A percentile compares a stretch with the other conserved stretches of the same genome.
Evolutionary conservation across 2,113 vertebrate species (phyloP).

Genomic region (Greenwoodochromis staneri): DNA sequence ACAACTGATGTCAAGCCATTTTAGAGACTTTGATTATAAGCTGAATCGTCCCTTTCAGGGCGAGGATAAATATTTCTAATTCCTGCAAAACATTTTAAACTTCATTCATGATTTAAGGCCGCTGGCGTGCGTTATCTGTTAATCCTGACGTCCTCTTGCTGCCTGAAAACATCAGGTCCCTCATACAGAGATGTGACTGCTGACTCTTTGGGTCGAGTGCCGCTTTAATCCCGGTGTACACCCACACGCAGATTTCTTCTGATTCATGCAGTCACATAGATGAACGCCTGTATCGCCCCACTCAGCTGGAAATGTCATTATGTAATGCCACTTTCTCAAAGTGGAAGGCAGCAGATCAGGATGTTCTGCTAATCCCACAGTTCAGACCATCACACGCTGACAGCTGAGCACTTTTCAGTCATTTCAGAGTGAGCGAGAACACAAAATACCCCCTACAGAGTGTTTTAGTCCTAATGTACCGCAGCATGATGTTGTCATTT

Average conservation of each 20-base stretch:
- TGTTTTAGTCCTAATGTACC: background rate
- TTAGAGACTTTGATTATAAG: background rate
- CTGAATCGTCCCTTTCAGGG: background rate
- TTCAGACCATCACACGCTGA: background rate
- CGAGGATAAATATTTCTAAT: background rate
- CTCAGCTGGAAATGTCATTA: slow-evolving; percentile 26
- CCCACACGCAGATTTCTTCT: background rate
- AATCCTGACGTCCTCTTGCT: background rate
- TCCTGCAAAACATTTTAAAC: background rate
- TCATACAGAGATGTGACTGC: background rate
- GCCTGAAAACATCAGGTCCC: background rate
- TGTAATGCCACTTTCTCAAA: slow-evolving; percentile 60
- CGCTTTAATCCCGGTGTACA: background rate
- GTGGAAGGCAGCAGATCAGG: slow-evolving; percentile 47
- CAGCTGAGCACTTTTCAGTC: background rate
- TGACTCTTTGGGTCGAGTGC: background rate
- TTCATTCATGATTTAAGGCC: background rate
- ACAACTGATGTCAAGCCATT: background rate
- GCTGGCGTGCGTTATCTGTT: background rate
- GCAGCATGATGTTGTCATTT: background rate
- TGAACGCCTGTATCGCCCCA: background rate
- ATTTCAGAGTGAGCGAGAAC: background rate
- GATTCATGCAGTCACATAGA: background rate
- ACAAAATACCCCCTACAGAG: background rate
- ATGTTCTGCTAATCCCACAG: slow-evolving; percentile 49